Percentiles rank a stretch among this genome's conserved stretches.
Conservation (phyloP, 1,140 invertebrate genomes). For the Sinella curviseta region DNA sequence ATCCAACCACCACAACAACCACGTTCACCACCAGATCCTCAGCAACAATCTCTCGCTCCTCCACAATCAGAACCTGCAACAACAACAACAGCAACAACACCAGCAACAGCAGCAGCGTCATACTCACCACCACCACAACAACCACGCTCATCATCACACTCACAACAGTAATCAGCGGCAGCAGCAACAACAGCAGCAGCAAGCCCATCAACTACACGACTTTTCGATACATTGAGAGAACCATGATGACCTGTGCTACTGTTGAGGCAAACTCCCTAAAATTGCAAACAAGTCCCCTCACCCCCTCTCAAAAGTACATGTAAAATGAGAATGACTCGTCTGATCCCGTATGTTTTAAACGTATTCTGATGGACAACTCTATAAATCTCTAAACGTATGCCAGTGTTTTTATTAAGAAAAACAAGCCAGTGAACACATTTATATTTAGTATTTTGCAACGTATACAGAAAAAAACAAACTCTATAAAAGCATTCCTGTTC, state of each 20-base stretch:
- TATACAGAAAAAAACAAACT: too few species aligned
- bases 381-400: conserved; percentile 15
- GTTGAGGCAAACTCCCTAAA: too few species aligned
- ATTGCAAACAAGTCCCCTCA: too few species aligned
- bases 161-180: neutral
- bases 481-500: too few species aligned
- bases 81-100: conserved; percentile 2
- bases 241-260: neutral
- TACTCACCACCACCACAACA: neutral
- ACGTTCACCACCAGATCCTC: neutral
- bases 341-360: neutral
- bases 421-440: neutral
- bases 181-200: neutral
- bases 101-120: conserved; percentile 6
- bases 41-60: neutral
- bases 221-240: conserved; percentile 1
- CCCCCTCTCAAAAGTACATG: neutral
- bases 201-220: neutral
- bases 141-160: conserved; percentile 16
- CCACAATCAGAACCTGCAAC: conserved; percentile 8
- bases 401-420: conserved; percentile 9
- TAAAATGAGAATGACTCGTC: neutral
- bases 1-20: neutral
- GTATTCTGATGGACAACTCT: neutral
- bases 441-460: neutral